phyloP scores from a whole-genome alignment of 2,888 invertebrate species.

The Harmothoe impar region DNA sequence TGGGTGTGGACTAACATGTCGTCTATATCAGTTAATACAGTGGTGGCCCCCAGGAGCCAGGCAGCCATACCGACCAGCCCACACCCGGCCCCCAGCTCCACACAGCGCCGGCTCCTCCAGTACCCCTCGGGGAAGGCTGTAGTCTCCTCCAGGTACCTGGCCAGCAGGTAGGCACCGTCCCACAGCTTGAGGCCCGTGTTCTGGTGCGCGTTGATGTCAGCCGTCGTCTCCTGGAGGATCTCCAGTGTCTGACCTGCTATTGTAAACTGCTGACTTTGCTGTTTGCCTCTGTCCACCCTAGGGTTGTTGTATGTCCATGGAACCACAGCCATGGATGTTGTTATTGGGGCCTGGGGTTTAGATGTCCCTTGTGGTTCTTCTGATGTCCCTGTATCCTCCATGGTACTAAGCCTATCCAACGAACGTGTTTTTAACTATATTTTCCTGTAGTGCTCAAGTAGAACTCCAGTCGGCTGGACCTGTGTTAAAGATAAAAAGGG shows the following conservation, averaged over 20 bases:
- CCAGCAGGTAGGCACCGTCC: conserved; percentile 71
- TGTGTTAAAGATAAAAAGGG: too few relatives aligned
- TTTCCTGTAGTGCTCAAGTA: too few relatives aligned
- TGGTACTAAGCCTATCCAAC: too few relatives aligned
- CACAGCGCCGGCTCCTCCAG: conserved; percentile 66
- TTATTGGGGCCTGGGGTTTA: background rate
- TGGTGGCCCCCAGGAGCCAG: conserved; percentile 68
- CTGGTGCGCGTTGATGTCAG: conserved; percentile 66
- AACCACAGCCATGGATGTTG: conserved; percentile 68
- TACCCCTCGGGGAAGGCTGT: conserved; percentile 53
- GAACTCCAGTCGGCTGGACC: too few relatives aligned
- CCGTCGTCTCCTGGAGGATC: conserved; percentile 66
- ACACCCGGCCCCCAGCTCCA: conserved; percentile 72
- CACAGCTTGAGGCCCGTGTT: conserved; percentile 71
- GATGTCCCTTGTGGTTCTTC: background rate
- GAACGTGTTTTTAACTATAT: too few relatives aligned
- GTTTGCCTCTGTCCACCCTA: conserved; percentile 60
- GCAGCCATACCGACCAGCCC: conserved; percentile 71
- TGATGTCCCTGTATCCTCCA: background rate
- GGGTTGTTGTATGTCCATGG: conserved; percentile 72
- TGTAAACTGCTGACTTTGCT: conserved; percentile 61
- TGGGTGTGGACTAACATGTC: conserved; percentile 66
- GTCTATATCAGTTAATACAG: conserved; percentile 69
- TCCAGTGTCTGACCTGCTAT: conserved; percentile 66
- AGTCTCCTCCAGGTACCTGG: conserved; percentile 68